Evolutionary conservation across 2,113 vertebrate species (phyloP), one percentile per base, ranked within the genome.

Genomic region (Python bivittatus): DNA sequence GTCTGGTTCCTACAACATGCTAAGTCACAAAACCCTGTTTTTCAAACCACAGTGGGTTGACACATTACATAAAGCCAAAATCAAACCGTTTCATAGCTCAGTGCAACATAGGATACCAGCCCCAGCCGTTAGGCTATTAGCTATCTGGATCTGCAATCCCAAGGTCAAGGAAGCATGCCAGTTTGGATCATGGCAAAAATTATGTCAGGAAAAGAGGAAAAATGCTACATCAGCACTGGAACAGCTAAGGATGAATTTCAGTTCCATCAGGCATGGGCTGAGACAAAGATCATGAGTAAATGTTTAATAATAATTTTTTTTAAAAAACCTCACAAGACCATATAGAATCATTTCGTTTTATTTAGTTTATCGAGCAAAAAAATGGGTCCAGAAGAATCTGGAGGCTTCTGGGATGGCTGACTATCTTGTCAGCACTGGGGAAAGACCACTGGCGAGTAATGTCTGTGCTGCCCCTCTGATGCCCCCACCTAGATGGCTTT

Each of bases 261-360:
- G 33, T 79, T 38, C 33, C 72, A 38, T 38, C 33, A 1, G 17
- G 72, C 22, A 2, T 79, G 7, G 72, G 38, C 15, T 38, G 33
- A 17, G 72, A 3, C 7, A 42, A 38, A 79, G 22, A 17, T 22
- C 22, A 20, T 79, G 33, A 38, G 72, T 33, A 38, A 79, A 79
- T 20, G 13, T 38, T 79, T 79, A 79, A 72, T 2, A 15, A 20
- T 20, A 20, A 72, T 38, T n/a, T n/a, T n/a, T n/a, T n/a, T n/a
- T n/a, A n/a, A n/a, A n/a, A 79, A 79, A 79, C 53, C 29, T 12
- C 64, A 84, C 56, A 60, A 29, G 42, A 38, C 44, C 79, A 27
- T 60, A 33, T 92, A 29, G 58, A 89, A 84, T 84, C 85, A 89
- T 53, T 48, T 61, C n/a, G 79, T 79, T 92, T 92, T 92, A 92